Percentiles rank a stretch among this genome's conserved stretches.
Evolutionary conservation across 2,113 vertebrate species (phyloP).

Genomic region (Nipponia nippon): DNA sequence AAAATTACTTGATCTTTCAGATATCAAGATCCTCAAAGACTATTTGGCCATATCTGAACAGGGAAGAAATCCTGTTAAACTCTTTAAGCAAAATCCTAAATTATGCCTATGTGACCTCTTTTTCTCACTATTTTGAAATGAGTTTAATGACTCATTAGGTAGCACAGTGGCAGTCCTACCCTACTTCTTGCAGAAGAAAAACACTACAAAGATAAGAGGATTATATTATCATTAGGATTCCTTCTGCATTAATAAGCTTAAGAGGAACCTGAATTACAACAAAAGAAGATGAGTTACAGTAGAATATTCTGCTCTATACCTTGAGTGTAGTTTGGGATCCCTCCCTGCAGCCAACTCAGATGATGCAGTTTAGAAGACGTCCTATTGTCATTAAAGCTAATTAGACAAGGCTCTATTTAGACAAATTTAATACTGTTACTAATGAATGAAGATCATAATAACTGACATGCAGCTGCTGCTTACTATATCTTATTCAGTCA

Average conservation of each 20-base stretch:
- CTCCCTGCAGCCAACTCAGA: background rate
- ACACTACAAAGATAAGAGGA: background rate
- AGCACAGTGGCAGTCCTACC: background rate
- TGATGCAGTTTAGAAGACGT: background rate
- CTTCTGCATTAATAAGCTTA: constrained; percentile 16
- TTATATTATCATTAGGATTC: background rate
- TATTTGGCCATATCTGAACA: background rate
- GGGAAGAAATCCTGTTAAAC: background rate
- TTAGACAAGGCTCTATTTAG: background rate
- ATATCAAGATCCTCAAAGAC: background rate
- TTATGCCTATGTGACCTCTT: background rate
- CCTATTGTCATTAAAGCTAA: constrained; percentile 6
- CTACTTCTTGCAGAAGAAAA: constrained; percentile 1
- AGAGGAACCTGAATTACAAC: background rate
- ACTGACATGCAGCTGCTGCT: background rate
- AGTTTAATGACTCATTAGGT: background rate
- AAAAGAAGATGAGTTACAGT: background rate
- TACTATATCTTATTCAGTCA: background rate
- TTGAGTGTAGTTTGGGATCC: background rate
- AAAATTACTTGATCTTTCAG: background rate
- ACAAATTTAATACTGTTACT: background rate
- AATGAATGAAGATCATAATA: background rate
- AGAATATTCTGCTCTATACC: background rate
- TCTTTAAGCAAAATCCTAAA: background rate
- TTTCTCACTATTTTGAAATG: background rate